Evolutionary conservation across 2,797 vertebrate species (phyloP).

Genomic region (Peromyscus melanophrys): DNA sequence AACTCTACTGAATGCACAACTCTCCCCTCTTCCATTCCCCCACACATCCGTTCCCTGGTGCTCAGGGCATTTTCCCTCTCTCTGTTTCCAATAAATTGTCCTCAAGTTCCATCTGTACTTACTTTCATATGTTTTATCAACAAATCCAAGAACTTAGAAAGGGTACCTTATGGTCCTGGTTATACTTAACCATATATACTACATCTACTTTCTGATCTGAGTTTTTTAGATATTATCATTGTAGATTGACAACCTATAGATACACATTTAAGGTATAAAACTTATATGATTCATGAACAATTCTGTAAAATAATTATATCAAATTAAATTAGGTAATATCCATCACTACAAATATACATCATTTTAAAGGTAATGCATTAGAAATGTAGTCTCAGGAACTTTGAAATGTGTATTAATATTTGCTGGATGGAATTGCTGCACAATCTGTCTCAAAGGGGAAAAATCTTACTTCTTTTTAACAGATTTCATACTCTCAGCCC

Average conservation of each 20-base stretch:
- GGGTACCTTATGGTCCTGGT: not conserved
- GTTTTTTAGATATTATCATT: not conserved
- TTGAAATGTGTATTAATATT: not conserved
- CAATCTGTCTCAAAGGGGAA: not conserved
- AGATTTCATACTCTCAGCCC: not conserved
- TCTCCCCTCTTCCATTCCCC: not conserved
- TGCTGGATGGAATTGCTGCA: not conserved
- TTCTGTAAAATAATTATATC: not conserved
- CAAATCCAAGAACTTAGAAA: not conserved
- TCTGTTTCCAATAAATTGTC: not conserved
- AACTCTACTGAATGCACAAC: not conserved
- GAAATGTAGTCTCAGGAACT: not conserved
- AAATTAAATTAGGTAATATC: not conserved
- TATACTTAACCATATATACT: not conserved
- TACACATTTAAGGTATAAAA: not conserved
- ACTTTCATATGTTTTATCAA: not conserved
- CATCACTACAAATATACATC: not conserved
- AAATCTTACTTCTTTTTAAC: not conserved
- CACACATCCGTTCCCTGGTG: not conserved
- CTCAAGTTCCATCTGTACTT: not conserved
- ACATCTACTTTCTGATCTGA: not conserved
- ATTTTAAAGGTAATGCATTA: not conserved
- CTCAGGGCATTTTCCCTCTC: not conserved
- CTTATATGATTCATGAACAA: not conserved
- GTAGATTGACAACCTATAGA: not conserved